These are phyloP conservation scores for Tetanocera ferruginea DNA, from an alignment of 2,888 invertebrate species.

Conservation along the genomic window DNA sequence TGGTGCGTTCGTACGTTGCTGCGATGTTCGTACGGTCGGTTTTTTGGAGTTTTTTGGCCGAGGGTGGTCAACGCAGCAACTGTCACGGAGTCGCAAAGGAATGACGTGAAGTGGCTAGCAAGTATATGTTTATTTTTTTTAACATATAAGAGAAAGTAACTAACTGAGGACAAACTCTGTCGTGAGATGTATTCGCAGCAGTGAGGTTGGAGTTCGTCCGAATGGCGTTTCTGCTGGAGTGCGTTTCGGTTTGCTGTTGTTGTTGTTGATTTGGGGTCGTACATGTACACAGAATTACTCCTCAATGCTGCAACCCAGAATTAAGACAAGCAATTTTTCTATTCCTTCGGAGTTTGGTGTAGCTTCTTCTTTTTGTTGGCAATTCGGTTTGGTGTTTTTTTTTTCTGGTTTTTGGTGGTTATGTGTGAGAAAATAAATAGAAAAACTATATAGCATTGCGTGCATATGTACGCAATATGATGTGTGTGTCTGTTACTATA, in stretches of 20 bases:
- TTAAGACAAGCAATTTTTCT: conserved; percentile 20
- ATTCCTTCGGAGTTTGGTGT: conserved; percentile 17
- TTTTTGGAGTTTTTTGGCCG: background rate
- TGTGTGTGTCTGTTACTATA: conserved; percentile 26
- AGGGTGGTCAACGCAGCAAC: background rate
- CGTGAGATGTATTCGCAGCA: background rate
- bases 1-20: background rate
- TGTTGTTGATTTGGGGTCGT: conserved; percentile 11
- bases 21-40: background rate
- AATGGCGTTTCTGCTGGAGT: background rate
- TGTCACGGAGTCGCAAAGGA: background rate
- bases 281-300: background rate
- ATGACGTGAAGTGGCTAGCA: background rate
- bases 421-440: background rate
- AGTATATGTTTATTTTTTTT: conserved; percentile 5
- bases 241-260: background rate
- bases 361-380: conserved; percentile 12
- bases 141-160: conserved; percentile 18
- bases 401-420: conserved; percentile 23
- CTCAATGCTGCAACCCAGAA: background rate
- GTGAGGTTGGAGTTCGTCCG: background rate
- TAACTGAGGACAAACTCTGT: conserved; percentile 1
- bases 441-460: conserved; percentile 4
- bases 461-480: conserved; percentile 22
- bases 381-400: background rate